phyloP scores from a whole-genome alignment of 1,140 invertebrate genomes.

The Micrasema longulum region DNA sequence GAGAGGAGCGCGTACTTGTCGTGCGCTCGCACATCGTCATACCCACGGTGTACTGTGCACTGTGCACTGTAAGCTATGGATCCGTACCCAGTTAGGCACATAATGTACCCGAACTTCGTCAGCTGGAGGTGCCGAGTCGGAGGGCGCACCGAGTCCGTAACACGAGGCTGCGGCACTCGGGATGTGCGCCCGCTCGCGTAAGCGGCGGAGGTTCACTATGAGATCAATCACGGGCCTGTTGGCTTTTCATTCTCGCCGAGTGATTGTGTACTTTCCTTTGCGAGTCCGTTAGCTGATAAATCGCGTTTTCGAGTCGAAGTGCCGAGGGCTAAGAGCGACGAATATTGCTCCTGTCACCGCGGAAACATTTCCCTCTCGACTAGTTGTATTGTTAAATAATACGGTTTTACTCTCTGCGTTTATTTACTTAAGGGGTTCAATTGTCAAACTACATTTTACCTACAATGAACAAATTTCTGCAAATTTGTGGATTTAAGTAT shows the following conservation, averaged over 20 bases:
- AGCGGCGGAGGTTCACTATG: conserved; percentile 1
- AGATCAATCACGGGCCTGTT: conserved; percentile 28
- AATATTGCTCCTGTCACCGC: conserved; percentile 5
- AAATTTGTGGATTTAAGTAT: too few species aligned
- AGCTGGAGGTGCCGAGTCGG: too few species aligned
- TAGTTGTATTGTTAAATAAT: too few species aligned
- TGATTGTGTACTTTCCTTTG: conserved; percentile 2
- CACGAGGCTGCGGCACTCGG: background rate
- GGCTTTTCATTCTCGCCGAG: conserved; percentile 29
- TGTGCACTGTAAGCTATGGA: too few species aligned
- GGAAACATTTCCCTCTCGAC: background rate
- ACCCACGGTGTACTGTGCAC: too few species aligned
- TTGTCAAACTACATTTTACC: too few species aligned
- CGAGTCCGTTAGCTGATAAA: conserved; percentile 20
- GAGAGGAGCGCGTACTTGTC: background rate
- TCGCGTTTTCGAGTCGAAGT: conserved; percentile 1
- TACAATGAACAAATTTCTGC: too few species aligned
- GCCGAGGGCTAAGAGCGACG: background rate
- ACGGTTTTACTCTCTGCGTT: too few species aligned
- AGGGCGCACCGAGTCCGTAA: background rate
- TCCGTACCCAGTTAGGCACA: too few species aligned
- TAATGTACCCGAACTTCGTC: too few species aligned
- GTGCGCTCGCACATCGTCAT: too few species aligned
- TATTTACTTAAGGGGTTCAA: too few species aligned
- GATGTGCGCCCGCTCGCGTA: background rate